A percentile compares a stretch with the other conserved stretches of the same genome.
Evolutionary conservation across 2,113 vertebrate genomes (phyloP).

Genomic region (Myodes glareolus): DNA sequence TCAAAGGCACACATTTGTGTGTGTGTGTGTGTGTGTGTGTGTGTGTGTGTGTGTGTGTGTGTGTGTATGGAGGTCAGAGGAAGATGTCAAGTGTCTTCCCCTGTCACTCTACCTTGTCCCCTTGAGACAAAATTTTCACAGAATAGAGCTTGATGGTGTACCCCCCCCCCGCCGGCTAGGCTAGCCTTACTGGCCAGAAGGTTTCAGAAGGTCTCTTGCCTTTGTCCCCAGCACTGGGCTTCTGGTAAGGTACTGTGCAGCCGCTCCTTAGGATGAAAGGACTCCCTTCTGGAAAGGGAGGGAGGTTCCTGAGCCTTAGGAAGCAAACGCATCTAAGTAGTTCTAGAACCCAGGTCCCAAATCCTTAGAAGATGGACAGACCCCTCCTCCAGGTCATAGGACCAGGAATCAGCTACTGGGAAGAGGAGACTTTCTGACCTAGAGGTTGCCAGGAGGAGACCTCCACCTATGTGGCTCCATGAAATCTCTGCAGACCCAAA

Average conservation of each 20-base stretch:
- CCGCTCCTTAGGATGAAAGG: background rate
- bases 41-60: background rate
- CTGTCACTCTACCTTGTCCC: background rate
- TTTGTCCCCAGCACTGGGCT: background rate
- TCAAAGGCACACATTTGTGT: background rate
- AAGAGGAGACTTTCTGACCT: background rate
- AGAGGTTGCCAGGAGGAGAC: background rate
- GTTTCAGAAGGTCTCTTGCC: background rate
- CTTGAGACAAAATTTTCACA: background rate
- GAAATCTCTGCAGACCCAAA: background rate
- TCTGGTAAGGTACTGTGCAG: background rate
- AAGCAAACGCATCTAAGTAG: background rate
- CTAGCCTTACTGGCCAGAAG: background rate
- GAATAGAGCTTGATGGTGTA: background rate
- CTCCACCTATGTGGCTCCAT: background rate
- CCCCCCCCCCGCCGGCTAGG: background rate
- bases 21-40: background rate
- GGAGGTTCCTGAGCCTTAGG: background rate
- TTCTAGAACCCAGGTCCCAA: background rate
- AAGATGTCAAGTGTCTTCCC: background rate
- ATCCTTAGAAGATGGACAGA: background rate
- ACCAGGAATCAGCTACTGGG: background rate
- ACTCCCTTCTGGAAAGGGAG: background rate
- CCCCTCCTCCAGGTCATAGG: too few species aligned
- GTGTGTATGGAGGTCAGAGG: background rate